phyloP scores from a whole-genome alignment of 1,140 invertebrate genomes.

The Mizuhopecten yessoensis region DNA sequence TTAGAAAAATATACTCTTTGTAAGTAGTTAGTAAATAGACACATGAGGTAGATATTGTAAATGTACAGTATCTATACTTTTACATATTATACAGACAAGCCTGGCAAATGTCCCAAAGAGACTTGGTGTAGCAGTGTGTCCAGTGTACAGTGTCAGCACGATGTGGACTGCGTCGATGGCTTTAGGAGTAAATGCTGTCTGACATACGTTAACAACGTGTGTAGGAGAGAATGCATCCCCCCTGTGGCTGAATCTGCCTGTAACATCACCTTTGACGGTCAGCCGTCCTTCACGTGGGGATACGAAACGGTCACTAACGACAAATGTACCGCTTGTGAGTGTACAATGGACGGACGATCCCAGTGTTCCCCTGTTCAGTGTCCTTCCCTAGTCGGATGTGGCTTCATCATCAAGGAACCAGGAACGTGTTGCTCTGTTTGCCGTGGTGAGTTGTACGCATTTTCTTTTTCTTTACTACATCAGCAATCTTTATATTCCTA shows the following conservation, averaged over 20 bases:
- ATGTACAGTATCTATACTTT: no score
- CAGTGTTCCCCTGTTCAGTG: neutral
- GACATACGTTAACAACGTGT: neutral
- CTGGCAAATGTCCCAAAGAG: neutral
- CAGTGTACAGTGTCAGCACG: neutral
- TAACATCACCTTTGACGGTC: neutral
- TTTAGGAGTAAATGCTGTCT: neutral
- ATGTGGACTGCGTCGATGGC: neutral
- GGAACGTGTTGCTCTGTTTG: neutral
- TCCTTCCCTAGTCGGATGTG: neutral
- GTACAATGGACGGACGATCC: neutral
- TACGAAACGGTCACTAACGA: neutral
- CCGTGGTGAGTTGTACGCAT: neutral
- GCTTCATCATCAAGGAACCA: neutral
- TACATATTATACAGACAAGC: constrained; percentile 24
- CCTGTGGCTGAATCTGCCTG: neutral
- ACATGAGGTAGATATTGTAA: no score
- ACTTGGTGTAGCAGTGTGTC: neutral
- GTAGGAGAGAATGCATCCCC: neutral
- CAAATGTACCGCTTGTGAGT: neutral
- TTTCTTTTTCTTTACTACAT: no score
- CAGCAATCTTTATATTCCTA: no score
- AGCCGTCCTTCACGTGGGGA: neutral
- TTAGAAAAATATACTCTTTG: no score
- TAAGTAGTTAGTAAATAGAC: no score